Evolutionary conservation across 2,113 vertebrate species (phyloP).

Genomic region (Cyanistes caeruleus): DNA sequence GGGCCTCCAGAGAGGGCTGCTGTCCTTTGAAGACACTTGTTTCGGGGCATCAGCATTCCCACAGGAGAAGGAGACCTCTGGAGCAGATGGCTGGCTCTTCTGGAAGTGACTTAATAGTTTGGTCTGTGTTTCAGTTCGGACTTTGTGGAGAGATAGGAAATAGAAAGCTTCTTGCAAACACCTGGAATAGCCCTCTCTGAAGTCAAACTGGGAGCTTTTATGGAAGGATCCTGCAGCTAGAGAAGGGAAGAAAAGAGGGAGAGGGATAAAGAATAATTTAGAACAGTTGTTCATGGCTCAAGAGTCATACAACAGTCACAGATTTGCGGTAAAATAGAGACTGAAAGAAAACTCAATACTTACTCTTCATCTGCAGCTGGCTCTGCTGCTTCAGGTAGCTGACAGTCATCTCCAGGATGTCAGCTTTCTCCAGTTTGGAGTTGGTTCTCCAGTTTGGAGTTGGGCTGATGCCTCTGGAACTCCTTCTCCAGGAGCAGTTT

Average conservation of each 20-base stretch:
- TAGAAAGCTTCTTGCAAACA: slow-evolving; percentile 74
- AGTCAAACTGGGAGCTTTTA: slow-evolving; percentile 43
- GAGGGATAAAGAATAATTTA: neutral
- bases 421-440: slow-evolving; percentile 76
- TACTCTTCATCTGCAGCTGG: slow-evolving; percentile 63
- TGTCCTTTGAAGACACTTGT: neutral
- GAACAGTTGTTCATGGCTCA: neutral
- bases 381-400: slow-evolving; percentile 73
- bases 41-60: neutral
- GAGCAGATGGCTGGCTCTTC: neutral
- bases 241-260: neutral
- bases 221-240: slow-evolving; percentile 31
- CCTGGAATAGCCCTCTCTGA: slow-evolving; percentile 72
- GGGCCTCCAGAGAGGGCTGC: slow-evolving; percentile 66
- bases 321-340: neutral
- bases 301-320: neutral
- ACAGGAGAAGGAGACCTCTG: neutral
- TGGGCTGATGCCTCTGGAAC: slow-evolving; percentile 68
- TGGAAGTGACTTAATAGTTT: slow-evolving; percentile 71
- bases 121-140: slow-evolving; percentile 45
- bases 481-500: slow-evolving; percentile 74
- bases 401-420: slow-evolving; percentile 73
- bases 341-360: neutral
- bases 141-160: slow-evolving; percentile 70
- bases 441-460: slow-evolving; percentile 75